Percentiles rank a stretch among this genome's conserved stretches.
These are phyloP conservation scores for Digitonthophagus gazella DNA, from an alignment of 2,888 invertebrate species.

Conservation along the genomic window DNA sequence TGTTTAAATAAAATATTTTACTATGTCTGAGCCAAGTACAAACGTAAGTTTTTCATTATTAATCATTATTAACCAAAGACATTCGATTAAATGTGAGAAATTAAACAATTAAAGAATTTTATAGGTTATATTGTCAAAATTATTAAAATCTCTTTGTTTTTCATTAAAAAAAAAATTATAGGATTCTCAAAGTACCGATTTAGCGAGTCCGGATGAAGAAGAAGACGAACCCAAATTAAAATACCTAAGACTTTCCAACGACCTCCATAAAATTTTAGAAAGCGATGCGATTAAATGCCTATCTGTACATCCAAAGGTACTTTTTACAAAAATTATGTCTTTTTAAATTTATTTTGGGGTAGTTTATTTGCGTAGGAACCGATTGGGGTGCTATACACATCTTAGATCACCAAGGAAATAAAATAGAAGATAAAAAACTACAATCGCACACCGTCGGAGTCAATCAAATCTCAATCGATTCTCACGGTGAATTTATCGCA, in stretches of 20 bases:
- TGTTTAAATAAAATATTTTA: background rate
- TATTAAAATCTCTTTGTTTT: background rate
- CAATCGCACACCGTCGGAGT: constrained; percentile 86
- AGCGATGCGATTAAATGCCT: constrained; percentile 89
- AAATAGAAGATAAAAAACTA: constrained; percentile 67
- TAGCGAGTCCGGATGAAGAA: constrained; percentile 58
- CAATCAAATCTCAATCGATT: constrained; percentile 92
- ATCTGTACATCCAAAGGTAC: constrained; percentile 86
- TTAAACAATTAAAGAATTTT: background rate
- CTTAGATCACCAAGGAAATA: constrained; percentile 90
- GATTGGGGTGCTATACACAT: constrained; percentile 89
- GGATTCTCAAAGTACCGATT: constrained; percentile 40
- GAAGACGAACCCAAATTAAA: constrained; percentile 82
- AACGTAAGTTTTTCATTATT: background rate
- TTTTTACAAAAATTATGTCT: constrained; percentile 13
- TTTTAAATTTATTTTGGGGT: constrained; percentile 27
- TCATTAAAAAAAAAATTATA: too few relatives aligned
- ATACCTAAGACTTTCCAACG: constrained; percentile 85
- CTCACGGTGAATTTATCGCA: constrained; percentile 90
- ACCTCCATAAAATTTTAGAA: constrained; percentile 78
- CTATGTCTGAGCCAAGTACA: constrained; percentile 12
- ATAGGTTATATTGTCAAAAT: constrained; percentile 6
- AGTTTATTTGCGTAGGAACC: constrained; percentile 91
- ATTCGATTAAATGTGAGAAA: background rate
- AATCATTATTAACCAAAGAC: background rate